Percentiles rank a stretch among this genome's conserved stretches.
Conservation (phyloP, 2,888 invertebrate genomes). For the Ochropleura plecta region DNA sequence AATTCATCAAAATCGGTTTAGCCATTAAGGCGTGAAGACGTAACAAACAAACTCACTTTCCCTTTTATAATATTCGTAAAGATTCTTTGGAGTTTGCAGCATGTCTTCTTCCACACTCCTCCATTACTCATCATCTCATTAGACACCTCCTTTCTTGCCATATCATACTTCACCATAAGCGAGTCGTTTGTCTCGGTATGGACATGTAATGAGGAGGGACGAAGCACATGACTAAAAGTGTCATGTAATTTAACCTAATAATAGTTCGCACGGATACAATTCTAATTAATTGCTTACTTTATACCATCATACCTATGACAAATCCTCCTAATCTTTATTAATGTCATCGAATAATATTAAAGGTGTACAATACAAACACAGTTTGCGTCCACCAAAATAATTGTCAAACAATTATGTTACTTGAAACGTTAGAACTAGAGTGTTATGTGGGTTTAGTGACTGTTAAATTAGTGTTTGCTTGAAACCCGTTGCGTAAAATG, state of each 20-base stretch:
- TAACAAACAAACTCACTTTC: too few species aligned
- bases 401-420: constrained; percentile 25
- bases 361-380: constrained; percentile 1
- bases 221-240: too few species aligned
- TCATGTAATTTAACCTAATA: neutral
- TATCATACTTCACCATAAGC: too few species aligned
- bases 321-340: constrained; percentile 54
- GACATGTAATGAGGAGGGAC: too few species aligned
- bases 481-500: constrained; percentile 63
- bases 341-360: constrained; percentile 54
- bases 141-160: too few species aligned
- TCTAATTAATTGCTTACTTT: constrained; percentile 37
- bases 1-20: too few species aligned
- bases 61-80: too few species aligned
- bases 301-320: constrained; percentile 21
- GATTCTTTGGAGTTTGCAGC: too few species aligned
- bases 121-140: too few species aligned
- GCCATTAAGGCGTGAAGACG: too few species aligned
- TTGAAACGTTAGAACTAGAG: constrained; percentile 6
- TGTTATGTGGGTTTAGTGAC: constrained; percentile 7
- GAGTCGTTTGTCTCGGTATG: too few species aligned
- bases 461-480: constrained; percentile 21
- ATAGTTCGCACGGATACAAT: constrained; percentile 20
- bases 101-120: too few species aligned
- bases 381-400: neutral